Conservation (phyloP, 2,888 invertebrate genomes). For the Drosophila anceps region DNA sequence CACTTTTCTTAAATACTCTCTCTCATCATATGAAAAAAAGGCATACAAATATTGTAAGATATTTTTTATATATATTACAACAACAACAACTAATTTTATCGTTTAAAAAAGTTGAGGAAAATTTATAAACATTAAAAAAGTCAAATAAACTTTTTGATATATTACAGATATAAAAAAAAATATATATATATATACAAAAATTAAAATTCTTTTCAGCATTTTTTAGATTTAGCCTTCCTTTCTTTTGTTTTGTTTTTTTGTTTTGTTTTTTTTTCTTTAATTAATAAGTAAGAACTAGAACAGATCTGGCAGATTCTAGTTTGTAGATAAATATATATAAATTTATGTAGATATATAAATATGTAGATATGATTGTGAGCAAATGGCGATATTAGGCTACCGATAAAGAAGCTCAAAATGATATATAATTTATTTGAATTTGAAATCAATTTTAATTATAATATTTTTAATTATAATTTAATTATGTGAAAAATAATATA, state of each 20-base stretch:
- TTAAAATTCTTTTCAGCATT: background rate
- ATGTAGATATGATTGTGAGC: too few species aligned
- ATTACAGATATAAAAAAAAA: background rate
- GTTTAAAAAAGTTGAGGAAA: background rate
- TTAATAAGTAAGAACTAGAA: background rate
- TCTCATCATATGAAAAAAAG: background rate
- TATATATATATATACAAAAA: too few species aligned
- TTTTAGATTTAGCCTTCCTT: background rate
- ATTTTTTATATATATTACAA: background rate
- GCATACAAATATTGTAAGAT: background rate
- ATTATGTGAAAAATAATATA: too few species aligned
- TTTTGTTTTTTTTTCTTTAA: too few species aligned
- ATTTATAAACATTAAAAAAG: background rate
- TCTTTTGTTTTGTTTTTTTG: background rate
- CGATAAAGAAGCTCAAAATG: too few species aligned
- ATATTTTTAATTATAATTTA: too few species aligned
- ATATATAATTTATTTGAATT: too few species aligned
- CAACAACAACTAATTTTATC: background rate
- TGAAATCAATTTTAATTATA: too few species aligned
- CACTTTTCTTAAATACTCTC: conserved; percentile 2
- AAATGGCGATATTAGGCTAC: too few species aligned
- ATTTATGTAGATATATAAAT: too few species aligned
- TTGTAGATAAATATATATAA: background rate
- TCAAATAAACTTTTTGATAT: background rate
- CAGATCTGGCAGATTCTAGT: background rate